Conservation (phyloP, 2,888 invertebrate species). For the Agrotis segetum region DNA sequence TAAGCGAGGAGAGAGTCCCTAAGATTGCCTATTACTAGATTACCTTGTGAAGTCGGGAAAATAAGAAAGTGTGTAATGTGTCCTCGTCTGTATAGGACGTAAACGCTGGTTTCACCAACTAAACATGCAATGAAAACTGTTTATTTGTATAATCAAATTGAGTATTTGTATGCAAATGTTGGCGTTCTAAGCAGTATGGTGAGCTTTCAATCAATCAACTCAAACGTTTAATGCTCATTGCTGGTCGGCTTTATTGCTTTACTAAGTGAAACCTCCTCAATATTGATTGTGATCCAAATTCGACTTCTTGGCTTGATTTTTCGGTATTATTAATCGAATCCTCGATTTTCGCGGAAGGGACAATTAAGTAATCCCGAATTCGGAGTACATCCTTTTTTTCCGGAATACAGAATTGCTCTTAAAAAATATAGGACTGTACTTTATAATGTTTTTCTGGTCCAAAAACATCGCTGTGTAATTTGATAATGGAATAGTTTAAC, state of each 20-base stretch:
- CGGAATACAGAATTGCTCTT: too few relatives aligned
- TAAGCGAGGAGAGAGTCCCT: constrained; percentile 88
- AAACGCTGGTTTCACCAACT: constrained; percentile 72
- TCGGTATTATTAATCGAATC: neutral
- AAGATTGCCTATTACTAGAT: constrained; percentile 88
- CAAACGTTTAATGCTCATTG: constrained; percentile 1
- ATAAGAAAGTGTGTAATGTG: constrained; percentile 84
- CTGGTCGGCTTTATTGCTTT: constrained; percentile 5
- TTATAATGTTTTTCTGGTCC: neutral
- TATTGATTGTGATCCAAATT: constrained; percentile 21
- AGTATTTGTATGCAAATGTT: constrained; percentile 51
- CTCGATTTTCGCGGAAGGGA: neutral
- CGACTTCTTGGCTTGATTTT: neutral
- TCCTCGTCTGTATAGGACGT: constrained; percentile 73
- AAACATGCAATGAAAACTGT: constrained; percentile 67
- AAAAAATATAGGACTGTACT: too few relatives aligned
- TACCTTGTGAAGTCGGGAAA: constrained; percentile 85
- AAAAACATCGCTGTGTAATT: neutral
- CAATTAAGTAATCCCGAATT: neutral
- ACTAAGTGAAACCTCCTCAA: neutral
- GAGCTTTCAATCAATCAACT: constrained; percentile 43
- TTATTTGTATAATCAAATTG: constrained; percentile 63
- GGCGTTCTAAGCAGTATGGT: constrained; percentile 15
- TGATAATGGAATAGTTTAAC: neutral
- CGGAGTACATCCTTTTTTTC: neutral